Evolutionary conservation across 2,888 invertebrate genomes (phyloP), one percentile per base, ranked within the genome.

Genomic region (Apomyelois bistriatella): DNA sequence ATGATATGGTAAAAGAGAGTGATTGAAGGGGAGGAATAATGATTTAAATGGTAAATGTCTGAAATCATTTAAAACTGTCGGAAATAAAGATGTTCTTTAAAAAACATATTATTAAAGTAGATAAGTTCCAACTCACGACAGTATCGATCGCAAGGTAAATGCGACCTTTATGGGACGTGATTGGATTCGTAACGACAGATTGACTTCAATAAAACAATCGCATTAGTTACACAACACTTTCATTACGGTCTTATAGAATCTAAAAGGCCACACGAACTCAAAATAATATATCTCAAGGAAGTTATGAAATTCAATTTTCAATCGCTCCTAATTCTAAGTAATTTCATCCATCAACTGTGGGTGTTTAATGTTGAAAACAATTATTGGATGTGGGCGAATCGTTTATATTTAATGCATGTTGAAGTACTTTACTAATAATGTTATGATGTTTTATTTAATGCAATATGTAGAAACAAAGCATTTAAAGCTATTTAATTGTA

Each of bases 271-370:
- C 13, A 16, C 46, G 10, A 32, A 46, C 16, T 7, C 30, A 3
- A 43, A 50, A 53, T 43, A 53, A 54, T 40, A 43, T 22, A 52
- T 30, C 30, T 17, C 53, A 56, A 40, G 53, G 52, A 52, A 58
- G 59, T 57, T 59, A 48, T 55, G 53, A 57, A 65, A 50, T 50
- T 22, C 13, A 40, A 60, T 61, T 61, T 65, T 61, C 62, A 61
- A 66, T 65, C 58, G 63, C 52, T 57, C 54, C 42, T 58, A 64
- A 58, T 65, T 59, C 62, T 59, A 66, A 53, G 47, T 38, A 15
- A 66, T 68, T 66, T 49, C 55, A 57, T 61, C 60, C 62, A 68
- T 65, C 61, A 65, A 67, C 61, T 59, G 67, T 66, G 59, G 68
- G 64, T 68, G 61, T 63, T 58, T 57, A 60, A 50, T 55, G 56